Evolutionary conservation across 2,888 invertebrate species (phyloP).

Genomic region (Hirtodrosophila alboralis): DNA sequence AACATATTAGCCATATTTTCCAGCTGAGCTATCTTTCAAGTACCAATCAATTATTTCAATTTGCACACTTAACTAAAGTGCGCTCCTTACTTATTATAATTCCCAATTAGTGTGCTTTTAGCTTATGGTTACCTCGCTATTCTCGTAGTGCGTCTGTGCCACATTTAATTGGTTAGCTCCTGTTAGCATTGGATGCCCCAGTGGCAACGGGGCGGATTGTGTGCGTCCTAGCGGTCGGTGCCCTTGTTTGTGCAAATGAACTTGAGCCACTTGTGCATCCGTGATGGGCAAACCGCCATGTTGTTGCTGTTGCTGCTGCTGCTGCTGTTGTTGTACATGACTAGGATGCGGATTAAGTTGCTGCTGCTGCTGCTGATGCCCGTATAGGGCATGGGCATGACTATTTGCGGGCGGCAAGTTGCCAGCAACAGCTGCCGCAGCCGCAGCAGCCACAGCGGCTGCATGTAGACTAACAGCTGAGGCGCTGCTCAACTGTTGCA

Average conservation of each 20-base stretch:
- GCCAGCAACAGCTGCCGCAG: conserved; percentile 73
- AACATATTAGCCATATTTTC: too few species aligned
- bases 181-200: conserved; percentile 94
- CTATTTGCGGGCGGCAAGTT: conserved; percentile 83
- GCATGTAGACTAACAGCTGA: conserved; percentile 50
- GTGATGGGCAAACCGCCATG: conserved; percentile 85
- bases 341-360: conserved; percentile 43
- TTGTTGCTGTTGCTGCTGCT: conserved; percentile 24
- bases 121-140: conserved; percentile 81
- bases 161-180: conserved; percentile 83
- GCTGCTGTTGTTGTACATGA: conserved; percentile 51
- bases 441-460: conserved; percentile 50
- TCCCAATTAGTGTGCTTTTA: too few species aligned
- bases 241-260: conserved; percentile 88
- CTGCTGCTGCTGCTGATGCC: conserved; percentile 42
- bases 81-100: too few species aligned
- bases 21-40: too few species aligned
- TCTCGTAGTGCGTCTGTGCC: conserved; percentile 84
- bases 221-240: conserved; percentile 95
- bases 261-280: conserved; percentile 88
- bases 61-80: too few species aligned
- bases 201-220: conserved; percentile 95
- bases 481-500: conserved; percentile 59
- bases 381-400: conserved; percentile 49
- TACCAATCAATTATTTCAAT: too few species aligned